Base-by-base conservation (phyloP, 2,888 invertebrate species). In the Leucoma salicis region DNA sequence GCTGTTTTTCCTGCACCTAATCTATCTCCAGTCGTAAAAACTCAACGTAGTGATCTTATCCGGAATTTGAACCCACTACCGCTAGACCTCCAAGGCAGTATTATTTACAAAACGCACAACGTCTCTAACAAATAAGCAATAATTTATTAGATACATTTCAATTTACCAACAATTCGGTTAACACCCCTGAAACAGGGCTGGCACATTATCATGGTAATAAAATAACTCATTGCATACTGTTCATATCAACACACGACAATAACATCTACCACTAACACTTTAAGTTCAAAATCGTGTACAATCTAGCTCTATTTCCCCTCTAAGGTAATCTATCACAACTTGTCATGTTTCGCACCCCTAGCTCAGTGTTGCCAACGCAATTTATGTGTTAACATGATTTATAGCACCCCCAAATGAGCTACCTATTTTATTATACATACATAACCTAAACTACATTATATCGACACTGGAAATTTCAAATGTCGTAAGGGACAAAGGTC, bases 321-420 rank as follows among this genome's bases (percentile, higher is more conserved):
- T 42, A 34, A 55, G 52, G 55, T 75, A 74, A 79, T 80, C 75
- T 78, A 73, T 78, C 78, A 74, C 73, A 71, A 76, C 65, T 73
- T 68, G 73, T 78, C 74, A 64, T 62, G 66, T 63, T 62, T 64
- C 60, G 52, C 70, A 61, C 82, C 83, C 79, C 67, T 60, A 66
- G 66, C 70, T 70, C 69, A 65, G 77, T 72, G 79, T 73, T 82
- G 78, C 72, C 70, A 78, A 67, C 66, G 70, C 74, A 82, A 85
- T 85, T 84, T 84, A 85, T 85, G 86, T 86, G 86, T 82, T 86
- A 87, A 85, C 84, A 86, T 87, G 86, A 82, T 82, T 82, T 82
- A 82, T 82, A 66, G 66, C 66, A 53, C 74, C 76, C 76, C 70
- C 63, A 63, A 53, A 62, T 61, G 61, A 58, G 57, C 57, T 55